These are phyloP conservation scores for Meloidogyne chitwoodi DNA, from an alignment of 1,140 invertebrate genomes.

Conservation along the genomic window DNA sequence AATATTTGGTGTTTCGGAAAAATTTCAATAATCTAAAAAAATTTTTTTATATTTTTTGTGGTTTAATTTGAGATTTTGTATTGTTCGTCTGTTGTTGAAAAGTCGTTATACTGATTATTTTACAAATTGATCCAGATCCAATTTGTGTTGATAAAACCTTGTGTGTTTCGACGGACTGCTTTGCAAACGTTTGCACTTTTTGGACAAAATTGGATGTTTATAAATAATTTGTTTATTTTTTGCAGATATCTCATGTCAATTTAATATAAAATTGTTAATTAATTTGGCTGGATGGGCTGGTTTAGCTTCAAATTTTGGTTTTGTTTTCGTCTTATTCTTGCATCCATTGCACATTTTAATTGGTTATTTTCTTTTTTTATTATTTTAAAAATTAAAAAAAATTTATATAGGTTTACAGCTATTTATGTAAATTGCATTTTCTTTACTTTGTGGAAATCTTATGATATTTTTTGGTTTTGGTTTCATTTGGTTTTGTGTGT, in stretches of 20 bases:
- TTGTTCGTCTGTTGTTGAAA: no score
- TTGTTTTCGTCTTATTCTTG: slow-evolving; percentile 27
- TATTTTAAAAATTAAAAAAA: neutral
- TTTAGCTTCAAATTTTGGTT: slow-evolving; percentile 46
- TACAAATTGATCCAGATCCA: no score
- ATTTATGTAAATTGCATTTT: slow-evolving; percentile 42
- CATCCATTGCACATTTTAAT: slow-evolving; percentile 37
- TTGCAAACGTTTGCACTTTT: no score
- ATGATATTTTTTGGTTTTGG: slow-evolving; percentile 44
- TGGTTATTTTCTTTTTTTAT: slow-evolving; percentile 2
- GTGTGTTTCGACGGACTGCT: no score
- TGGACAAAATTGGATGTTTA: no score
- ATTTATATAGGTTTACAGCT: slow-evolving; percentile 21
- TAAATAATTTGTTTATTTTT: no score
- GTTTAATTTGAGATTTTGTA: no score
- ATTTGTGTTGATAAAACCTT: no score
- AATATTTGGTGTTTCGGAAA: no score
- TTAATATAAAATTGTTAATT: neutral
- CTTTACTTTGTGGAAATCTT: slow-evolving; percentile 37
- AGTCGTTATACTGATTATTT: no score
- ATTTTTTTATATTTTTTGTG: no score
- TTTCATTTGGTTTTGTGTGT: slow-evolving; percentile 35
- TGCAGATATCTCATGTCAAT: neutral
- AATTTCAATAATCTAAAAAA: no score
- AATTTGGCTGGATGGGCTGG: slow-evolving; percentile 5